A percentile compares a stretch with the other conserved stretches of the same genome.
Evolutionary conservation across 2,797 vertebrate species (phyloP).

Genomic region (Adelosebastes latens): DNA sequence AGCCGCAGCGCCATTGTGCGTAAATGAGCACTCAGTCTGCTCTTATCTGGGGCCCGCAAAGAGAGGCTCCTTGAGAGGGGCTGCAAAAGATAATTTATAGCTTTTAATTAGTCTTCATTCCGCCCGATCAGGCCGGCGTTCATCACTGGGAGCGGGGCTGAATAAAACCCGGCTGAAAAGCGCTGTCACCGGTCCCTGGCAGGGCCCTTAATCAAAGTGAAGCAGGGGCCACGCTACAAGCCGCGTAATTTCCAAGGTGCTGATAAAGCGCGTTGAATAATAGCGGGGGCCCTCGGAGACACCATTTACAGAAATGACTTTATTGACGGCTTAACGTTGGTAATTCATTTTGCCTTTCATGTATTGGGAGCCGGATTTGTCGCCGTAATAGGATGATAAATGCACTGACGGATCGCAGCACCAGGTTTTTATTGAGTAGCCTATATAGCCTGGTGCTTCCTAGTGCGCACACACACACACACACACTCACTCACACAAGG

Average conservation of each 20-base stretch:
- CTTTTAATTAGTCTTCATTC: conserved; percentile 99
- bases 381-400: conserved; percentile 99
- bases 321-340: conserved; percentile 99
- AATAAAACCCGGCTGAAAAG: conserved; percentile 86
- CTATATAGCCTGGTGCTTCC: conserved; percentile 33
- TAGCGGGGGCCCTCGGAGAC: conserved; percentile 92
- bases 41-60: conserved; percentile 92
- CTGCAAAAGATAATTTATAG: conserved; percentile 97
- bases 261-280: conserved; percentile 99
- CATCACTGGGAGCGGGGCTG: conserved; percentile 88
- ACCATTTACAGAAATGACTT: conserved; percentile 99
- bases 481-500: conserved; percentile 1
- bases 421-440: conserved; percentile 92
- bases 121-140: conserved; percentile 95
- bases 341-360: conserved; percentile 98
- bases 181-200: conserved; percentile 95
- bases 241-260: conserved; percentile 95
- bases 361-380: conserved; percentile 92
- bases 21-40: conserved; percentile 83
- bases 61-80: conserved; percentile 71
- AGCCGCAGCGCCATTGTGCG: conserved; percentile 92
- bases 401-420: conserved; percentile 91
- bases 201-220: conserved; percentile 98
- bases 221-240: conserved; percentile 87
- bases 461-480: background rate